phyloP scores from a whole-genome alignment of 2,888 invertebrate species.

The Nomada hirtipes region DNA sequence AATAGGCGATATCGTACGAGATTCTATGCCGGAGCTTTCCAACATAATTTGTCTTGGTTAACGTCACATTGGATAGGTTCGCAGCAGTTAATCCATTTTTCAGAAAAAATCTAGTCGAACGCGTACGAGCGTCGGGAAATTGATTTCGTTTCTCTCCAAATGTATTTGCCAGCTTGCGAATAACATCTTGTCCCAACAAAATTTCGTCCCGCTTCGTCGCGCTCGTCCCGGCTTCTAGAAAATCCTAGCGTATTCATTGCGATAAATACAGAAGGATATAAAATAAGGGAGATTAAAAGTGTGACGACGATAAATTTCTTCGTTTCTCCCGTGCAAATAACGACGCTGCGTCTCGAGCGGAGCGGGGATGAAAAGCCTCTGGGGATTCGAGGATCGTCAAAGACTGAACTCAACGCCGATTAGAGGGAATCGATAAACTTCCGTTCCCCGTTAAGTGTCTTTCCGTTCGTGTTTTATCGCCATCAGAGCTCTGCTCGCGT shows the following conservation, averaged over 20 bases:
- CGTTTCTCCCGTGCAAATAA: not conserved
- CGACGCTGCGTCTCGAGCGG: not conserved
- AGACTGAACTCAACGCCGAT: conserved; percentile 29
- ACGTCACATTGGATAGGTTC: conserved; percentile 50
- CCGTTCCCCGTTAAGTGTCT: not conserved
- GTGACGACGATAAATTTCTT: conserved; percentile 8
- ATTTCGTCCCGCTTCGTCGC: conserved; percentile 4
- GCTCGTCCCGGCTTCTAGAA: conserved; percentile 1
- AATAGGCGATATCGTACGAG: conserved; percentile 9
- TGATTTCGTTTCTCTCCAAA: not conserved
- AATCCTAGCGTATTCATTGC: conserved; percentile 21
- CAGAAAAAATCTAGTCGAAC: not conserved
- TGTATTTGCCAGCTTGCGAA: conserved; percentile 21
- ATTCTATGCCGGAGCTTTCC: conserved; percentile 33
- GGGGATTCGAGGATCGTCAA: conserved; percentile 25
- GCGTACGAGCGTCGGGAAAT: not conserved
- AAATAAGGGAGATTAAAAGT: conserved; percentile 50
- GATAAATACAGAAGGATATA: conserved; percentile 37
- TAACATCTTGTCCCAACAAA: conserved; percentile 16
- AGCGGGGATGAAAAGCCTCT: not conserved
- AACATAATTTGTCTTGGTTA: conserved; percentile 53
- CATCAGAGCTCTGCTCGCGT: not conserved
- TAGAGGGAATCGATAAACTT: conserved; percentile 41
- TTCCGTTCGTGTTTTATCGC: conserved; percentile 13
- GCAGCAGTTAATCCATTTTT: not conserved